phyloP scores from a whole-genome alignment of 2,888 invertebrate species.

The Capitulum mitella region DNA sequence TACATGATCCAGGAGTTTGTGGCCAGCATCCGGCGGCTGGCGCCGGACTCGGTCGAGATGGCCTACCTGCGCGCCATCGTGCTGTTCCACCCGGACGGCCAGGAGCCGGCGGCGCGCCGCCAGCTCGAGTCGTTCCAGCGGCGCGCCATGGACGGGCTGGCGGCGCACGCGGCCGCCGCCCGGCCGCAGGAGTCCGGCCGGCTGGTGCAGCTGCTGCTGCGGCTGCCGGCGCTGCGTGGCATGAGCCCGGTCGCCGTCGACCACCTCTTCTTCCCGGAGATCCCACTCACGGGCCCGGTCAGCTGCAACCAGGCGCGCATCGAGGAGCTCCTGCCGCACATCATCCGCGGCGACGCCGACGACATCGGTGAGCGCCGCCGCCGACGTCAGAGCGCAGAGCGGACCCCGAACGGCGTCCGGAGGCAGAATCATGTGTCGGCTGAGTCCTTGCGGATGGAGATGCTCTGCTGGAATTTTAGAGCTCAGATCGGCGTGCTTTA shows the following conservation, averaged over 20 bases:
- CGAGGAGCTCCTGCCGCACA: conserved; percentile 23
- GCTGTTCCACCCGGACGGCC: conserved; percentile 16
- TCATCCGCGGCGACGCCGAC: conserved; percentile 23
- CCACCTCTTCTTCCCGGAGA: conserved; percentile 25
- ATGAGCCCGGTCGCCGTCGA: conserved; percentile 14
- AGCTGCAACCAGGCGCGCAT: not conserved
- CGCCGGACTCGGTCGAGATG: not conserved
- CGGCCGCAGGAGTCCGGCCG: not conserved
- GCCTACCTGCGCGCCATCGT: conserved; percentile 21
- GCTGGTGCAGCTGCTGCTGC: conserved; percentile 16
- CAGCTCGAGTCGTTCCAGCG: not conserved
- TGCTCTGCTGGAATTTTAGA: no score
- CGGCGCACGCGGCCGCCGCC: not conserved
- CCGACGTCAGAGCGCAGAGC: no score
- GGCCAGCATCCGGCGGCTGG: not conserved
- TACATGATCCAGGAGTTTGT: conserved; percentile 26
- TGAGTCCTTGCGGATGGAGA: no score
- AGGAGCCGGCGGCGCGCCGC: conserved; percentile 25
- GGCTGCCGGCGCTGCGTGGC: conserved; percentile 25
- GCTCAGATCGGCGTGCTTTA: no score
- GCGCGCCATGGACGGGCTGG: not conserved
- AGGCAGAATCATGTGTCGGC: no score
- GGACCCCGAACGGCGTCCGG: no score
- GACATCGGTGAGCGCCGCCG: not conserved
- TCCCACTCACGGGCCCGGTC: not conserved